Percentiles rank a stretch among this genome's conserved stretches.
Conservation (phyloP, 2,888 invertebrate genomes). For the Serrognathus titanus region DNA sequence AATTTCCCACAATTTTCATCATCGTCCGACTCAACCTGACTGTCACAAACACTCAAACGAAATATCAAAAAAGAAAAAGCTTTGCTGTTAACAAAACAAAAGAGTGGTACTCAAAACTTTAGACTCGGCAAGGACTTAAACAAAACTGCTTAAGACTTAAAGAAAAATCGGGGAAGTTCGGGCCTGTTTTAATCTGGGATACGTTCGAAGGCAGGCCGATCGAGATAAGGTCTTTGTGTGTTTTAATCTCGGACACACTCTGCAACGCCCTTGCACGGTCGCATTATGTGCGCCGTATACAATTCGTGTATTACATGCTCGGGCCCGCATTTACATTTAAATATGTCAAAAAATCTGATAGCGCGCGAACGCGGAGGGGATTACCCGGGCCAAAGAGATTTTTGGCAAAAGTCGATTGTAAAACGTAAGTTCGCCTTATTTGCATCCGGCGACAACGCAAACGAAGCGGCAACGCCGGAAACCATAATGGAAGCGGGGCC, state of each 20-base stretch:
- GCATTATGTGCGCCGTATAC: slow-evolving; percentile 1
- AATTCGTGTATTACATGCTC: slow-evolving; percentile 2
- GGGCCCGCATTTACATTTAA: slow-evolving; percentile 13
- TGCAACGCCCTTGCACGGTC: slow-evolving; percentile 29
- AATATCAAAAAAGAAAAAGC: background rate
- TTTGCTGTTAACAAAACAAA: too few species aligned
- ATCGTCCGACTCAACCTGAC: background rate
- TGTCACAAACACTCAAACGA: too few species aligned
- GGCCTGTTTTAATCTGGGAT: slow-evolving; percentile 16
- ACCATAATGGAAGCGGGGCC: too few species aligned
- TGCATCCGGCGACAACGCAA: too few species aligned
- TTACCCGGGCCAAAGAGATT: background rate
- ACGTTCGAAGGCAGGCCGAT: slow-evolving; percentile 26
- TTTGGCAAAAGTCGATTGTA: too few species aligned
- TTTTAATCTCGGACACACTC: slow-evolving; percentile 46
- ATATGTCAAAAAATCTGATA: slow-evolving; percentile 18
- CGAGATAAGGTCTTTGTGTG: slow-evolving; percentile 43
- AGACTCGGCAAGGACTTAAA: too few species aligned
- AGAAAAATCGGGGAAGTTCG: slow-evolving; percentile 6
- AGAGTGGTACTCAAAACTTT: background rate
- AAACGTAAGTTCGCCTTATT: too few species aligned
- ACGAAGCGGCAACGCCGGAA: too few species aligned
- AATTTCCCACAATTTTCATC: background rate
- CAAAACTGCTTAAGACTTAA: too few species aligned
- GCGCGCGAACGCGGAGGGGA: slow-evolving; percentile 4